Percentiles rank a stretch among this genome's conserved stretches.
Evolutionary conservation across 2,113 vertebrate genomes (phyloP).

Genomic region (Ahaetulla prasina): DNA sequence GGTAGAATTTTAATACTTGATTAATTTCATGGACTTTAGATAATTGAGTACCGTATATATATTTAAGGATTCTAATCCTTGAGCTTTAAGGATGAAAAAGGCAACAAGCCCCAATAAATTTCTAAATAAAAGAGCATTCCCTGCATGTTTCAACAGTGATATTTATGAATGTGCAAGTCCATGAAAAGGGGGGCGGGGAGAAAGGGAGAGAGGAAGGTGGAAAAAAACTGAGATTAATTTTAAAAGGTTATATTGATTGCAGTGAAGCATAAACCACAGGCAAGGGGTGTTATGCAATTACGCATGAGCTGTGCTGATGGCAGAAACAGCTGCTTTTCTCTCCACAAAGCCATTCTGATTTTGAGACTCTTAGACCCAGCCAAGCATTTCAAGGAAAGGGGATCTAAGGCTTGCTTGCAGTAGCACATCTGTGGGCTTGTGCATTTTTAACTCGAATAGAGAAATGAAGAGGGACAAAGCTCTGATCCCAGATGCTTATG

Average conservation of each 20-base stretch:
- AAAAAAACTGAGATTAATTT: constrained; percentile 59
- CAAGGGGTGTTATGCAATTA: constrained; percentile 42
- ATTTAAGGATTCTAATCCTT: background rate
- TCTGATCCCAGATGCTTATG: background rate
- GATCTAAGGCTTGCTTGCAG: background rate
- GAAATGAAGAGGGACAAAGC: accelerated
- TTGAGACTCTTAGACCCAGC: background rate
- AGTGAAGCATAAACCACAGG: constrained; percentile 46
- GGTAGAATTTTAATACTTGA: background rate
- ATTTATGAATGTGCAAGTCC: constrained; percentile 22
- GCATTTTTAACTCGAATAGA: background rate
- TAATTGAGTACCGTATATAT: background rate
- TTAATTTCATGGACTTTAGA: background rate
- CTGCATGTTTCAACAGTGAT: constrained; percentile 24
- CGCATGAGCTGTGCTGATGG: constrained; percentile 1
- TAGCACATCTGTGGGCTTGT: background rate
- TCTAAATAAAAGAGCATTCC: background rate
- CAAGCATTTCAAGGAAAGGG: background rate
- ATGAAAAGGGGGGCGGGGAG: background rate
- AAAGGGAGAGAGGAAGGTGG: background rate
- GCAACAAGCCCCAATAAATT: background rate
- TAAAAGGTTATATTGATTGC: constrained; percentile 58
- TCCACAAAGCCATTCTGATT: background rate
- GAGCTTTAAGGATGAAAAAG: background rate
- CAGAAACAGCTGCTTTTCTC: constrained; percentile 25